Conservation (phyloP, 2,888 invertebrate species). For the Tachina grossa region DNA sequence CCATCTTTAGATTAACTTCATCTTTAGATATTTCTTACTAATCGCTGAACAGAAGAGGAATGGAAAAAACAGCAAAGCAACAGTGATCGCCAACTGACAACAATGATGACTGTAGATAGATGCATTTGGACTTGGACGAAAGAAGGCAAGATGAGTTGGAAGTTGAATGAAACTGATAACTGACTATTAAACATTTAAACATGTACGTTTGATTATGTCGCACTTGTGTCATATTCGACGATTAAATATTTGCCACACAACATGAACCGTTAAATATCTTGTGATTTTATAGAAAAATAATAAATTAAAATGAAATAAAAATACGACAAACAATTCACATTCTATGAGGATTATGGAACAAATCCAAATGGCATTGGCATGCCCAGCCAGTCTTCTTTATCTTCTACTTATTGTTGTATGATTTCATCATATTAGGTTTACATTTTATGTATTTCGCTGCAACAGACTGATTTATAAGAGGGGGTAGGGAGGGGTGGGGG, state of each 20-base stretch:
- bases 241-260: slow-evolving; percentile 70
- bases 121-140: background rate
- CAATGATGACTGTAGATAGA: slow-evolving; percentile 3
- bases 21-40: slow-evolving; percentile 42
- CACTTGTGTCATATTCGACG: slow-evolving; percentile 67
- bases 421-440: slow-evolving; percentile 13
- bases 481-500: slow-evolving; percentile 35
- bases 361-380: slow-evolving; percentile 65
- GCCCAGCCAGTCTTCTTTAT: slow-evolving; percentile 46
- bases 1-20: slow-evolving; percentile 67
- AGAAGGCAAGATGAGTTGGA: background rate
- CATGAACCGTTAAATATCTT: slow-evolving; percentile 69
- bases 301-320: slow-evolving; percentile 22
- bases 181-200: slow-evolving; percentile 61
- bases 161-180: background rate
- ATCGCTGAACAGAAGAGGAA: slow-evolving; percentile 34
- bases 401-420: background rate
- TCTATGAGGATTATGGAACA: slow-evolving; percentile 66
- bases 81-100: slow-evolving; percentile 1
- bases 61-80: background rate
- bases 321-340: slow-evolving; percentile 17
- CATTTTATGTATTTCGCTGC: slow-evolving; percentile 28
- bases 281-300: slow-evolving; percentile 29
- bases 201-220: slow-evolving; percentile 70
- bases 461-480: slow-evolving; percentile 48